Evolutionary conservation across 2,888 invertebrate genomes (phyloP), one percentile per base, ranked within the genome.

Genomic region (Automeris io): DNA sequence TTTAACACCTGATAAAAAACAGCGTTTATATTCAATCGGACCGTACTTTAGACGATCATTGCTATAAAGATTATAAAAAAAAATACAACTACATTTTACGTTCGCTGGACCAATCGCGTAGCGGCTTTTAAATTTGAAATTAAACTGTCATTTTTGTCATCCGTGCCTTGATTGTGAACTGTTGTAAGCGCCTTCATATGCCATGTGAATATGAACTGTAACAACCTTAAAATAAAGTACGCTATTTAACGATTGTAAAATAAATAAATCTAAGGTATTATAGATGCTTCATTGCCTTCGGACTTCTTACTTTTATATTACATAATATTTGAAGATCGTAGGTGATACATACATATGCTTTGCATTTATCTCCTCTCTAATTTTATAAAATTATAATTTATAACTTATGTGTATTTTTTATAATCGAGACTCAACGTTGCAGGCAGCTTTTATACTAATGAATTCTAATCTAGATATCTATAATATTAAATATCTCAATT

Each of bases 101-200:
- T 33, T 16, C 23, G 34, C 21, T 39, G 33, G 23, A 29, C 48
- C 51, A 51, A 51, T 49, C 24, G 21, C 16, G 22, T 12, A 36
- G 33, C 39, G 40, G 40, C 34, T 37, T 44, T 26, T 21, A 44
- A 33, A 43, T 47, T 43, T 46, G 41, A 45, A 49, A 48, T 51
- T 37, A 42, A 50, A 47, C 45, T 47, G 45, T 46, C 44, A 44
- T 48, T 45, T 48, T 42, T 34, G 46, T 47, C 45, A 47, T 45
- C 39, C 37, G 19, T 31, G 12, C 19, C 11, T 32, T 37, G 34
- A 13, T 26, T 37, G 9, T 19, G 12, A 24, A 40, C 33, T 23
- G 36, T 24, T 12, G 4, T 36, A 36, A 16, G 11, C 8, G 6
- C 7, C 22, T 6, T 6, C n/a, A 21, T 21, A 18, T 8, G 32